Evolutionary conservation across 2,797 vertebrate species (phyloP), one percentile per base, ranked within the genome.

Genomic region (Sciurus carolinensis): DNA sequence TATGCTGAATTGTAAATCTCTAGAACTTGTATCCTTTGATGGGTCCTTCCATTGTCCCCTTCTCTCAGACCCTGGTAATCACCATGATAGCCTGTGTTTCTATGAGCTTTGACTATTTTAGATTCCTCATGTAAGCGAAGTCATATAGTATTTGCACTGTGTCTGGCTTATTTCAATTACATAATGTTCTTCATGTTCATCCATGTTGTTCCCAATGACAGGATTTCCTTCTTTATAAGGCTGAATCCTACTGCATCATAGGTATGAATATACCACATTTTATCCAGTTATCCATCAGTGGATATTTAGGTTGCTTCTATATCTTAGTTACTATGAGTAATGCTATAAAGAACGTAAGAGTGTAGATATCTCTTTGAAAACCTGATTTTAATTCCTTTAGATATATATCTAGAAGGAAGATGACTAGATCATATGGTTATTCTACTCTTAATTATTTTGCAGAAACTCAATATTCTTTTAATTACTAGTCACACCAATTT

Each of bases 161-260:
- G 0, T 42, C 42, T 72, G 64, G 36, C 4, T 77, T 4, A 44
- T 76, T 75, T 81, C 42, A 75, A 7, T 39, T 71, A 71, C 1
- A 44, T 36, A 22, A 12, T 36, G 26, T 66, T 26, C 54, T 17
- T 28, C 9, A 22, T 44, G 33, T 73, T n/a, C 44, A 24, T n/a
- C 7, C 0, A 1, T 13, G 18, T 17, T 62, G 52, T 71, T 7
- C 28, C 22, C 44, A 22, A 22, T 59, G 42, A 24, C 18, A 59
- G 39, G 3, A 62, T 88, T 76, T 77, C 28, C 80, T 83, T 69
- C 39, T 42, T 90, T 90, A 17, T 42, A 88, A 82, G 9, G 15
- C 3, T n/a, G 24, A 52, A 50, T 57, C 87, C n/a, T 88, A 62
- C 42, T 30, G 33, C 30, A 8, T 36, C 69, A 18, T 24, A 64